Percentiles rank a stretch among this genome's conserved stretches.
Conservation (phyloP, 2,888 invertebrate species). For the Caenorhabditis sp. region DNA sequence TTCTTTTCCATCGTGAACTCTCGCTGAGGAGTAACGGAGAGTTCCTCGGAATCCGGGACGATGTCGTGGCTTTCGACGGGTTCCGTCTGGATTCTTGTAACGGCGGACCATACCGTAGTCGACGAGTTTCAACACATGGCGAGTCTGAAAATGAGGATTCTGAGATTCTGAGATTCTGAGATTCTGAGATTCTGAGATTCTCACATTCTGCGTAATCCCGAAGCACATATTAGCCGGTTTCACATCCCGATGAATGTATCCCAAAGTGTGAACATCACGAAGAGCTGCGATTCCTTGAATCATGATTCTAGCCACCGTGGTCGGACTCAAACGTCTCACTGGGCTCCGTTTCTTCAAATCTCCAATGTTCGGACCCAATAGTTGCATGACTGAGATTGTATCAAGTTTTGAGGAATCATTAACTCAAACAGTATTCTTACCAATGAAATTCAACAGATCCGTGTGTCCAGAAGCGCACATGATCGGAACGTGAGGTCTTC, state of each 20-base stretch:
- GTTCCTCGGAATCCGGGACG: conserved; percentile 75
- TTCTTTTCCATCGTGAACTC: conserved; percentile 70
- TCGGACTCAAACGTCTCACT: conserved; percentile 65
- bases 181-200: not conserved
- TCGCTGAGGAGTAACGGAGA: conserved; percentile 76
- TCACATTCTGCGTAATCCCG: conserved; percentile 70
- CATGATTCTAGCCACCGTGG: conserved; percentile 71
- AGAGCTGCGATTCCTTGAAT: conserved; percentile 75
- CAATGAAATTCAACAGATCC: conserved; percentile 62
- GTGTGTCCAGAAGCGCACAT: conserved; percentile 65
- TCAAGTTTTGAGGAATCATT: not conserved
- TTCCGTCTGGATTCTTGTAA: conserved; percentile 68
- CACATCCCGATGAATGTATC: conserved; percentile 77
- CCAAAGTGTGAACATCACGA: conserved; percentile 73
- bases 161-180: not conserved
- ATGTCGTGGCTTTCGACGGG: conserved; percentile 58
- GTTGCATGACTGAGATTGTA: conserved; percentile 69
- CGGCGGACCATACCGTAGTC: conserved; percentile 74
- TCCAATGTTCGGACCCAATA: conserved; percentile 74
- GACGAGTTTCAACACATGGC: conserved; percentile 68
- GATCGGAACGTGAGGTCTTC: conserved; percentile 66
- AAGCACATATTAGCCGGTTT: conserved; percentile 79
- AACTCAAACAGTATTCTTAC: not conserved
- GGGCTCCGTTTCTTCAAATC: conserved; percentile 74
- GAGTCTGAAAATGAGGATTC: conserved; percentile 10